phyloP scores from a whole-genome alignment of 2,888 invertebrate species.

The Andrena bucephala region DNA sequence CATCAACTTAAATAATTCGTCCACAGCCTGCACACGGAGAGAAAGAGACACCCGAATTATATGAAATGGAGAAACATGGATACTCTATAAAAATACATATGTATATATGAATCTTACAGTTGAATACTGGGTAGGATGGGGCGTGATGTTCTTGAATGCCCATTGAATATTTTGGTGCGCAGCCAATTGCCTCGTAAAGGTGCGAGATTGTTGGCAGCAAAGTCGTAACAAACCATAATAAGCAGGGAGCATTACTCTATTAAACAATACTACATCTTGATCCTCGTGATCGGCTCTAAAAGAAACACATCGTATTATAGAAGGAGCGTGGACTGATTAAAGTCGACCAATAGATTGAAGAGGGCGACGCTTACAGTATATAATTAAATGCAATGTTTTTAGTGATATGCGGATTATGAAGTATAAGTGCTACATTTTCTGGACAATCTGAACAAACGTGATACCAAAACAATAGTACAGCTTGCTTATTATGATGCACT shows the following conservation, averaged over 20 bases:
- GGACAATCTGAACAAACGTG: conserved; percentile 96
- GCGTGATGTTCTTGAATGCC: conserved; percentile 98
- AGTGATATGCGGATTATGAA: conserved; percentile 94
- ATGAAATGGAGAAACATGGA: neutral
- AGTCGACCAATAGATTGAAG: neutral
- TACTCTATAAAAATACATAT: neutral
- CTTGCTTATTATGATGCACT: conserved; percentile 98
- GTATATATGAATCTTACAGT: conserved; percentile 85
- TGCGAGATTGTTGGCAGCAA: conserved; percentile 95
- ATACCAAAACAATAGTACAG: conserved; percentile 96
- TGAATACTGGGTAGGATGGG: conserved; percentile 97
- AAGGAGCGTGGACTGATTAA: neutral
- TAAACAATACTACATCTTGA: conserved; percentile 97
- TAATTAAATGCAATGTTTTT: conserved; percentile 99
- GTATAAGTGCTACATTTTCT: conserved; percentile 95
- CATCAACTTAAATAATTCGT: conserved; percentile 96
- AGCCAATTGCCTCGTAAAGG: conserved; percentile 94
- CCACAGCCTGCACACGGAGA: conserved; percentile 89
- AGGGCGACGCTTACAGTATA: conserved; percentile 91
- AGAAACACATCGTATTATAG: neutral
- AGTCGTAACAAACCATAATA: conserved; percentile 95
- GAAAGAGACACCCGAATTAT: neutral
- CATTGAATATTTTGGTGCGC: conserved; percentile 98
- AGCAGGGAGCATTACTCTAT: conserved; percentile 96
- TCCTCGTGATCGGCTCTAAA: conserved; percentile 97